Conservation (phyloP, 2,113 vertebrate species). For the Thymallus thymallus region DNA sequence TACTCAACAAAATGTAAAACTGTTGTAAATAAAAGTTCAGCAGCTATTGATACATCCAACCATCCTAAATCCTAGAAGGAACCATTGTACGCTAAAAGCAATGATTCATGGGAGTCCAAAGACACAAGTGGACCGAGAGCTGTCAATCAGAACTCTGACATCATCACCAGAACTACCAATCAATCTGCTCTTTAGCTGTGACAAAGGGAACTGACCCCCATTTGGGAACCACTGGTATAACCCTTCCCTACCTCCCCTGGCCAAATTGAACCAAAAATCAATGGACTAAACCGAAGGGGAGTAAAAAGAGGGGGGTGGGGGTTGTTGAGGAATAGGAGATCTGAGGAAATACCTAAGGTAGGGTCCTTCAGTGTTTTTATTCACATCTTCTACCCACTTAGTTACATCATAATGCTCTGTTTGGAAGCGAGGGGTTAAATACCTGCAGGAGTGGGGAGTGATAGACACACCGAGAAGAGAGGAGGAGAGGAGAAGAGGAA, state of each 20-base stretch:
- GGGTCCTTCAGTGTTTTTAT: conserved; percentile 99
- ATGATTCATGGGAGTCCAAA: not conserved
- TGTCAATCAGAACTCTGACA: not conserved
- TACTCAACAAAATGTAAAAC: too few relatives aligned
- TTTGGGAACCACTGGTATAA: not conserved
- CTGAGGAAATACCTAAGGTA: conserved; percentile 96
- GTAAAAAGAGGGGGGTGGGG: conserved; percentile 11
- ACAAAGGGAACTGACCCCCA: too few relatives aligned
- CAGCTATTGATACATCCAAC: not conserved
- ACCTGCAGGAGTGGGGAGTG: conserved; percentile 83
- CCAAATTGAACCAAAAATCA: conserved; percentile 57
- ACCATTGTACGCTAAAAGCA: not conserved
- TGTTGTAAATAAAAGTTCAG: not conserved
- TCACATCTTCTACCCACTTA: conserved; percentile 99
- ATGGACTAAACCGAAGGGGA: conserved; percentile 62
- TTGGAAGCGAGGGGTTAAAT: conserved; percentile 99
- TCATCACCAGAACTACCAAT: too few relatives aligned
- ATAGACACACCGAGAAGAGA: conserved; percentile 78
- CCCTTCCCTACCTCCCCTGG: conserved; percentile 65
- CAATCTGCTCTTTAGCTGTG: too few relatives aligned
- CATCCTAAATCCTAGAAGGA: not conserved
- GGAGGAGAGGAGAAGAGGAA: conserved; percentile 63
- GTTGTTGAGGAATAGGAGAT: conserved; percentile 72
- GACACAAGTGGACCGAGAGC: not conserved
- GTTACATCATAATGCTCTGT: conserved; percentile 99